Percentiles rank a stretch among this genome's conserved stretches.
Evolutionary conservation across 2,797 vertebrate genomes (phyloP).

Genomic region (Tenualosa ilisha): DNA sequence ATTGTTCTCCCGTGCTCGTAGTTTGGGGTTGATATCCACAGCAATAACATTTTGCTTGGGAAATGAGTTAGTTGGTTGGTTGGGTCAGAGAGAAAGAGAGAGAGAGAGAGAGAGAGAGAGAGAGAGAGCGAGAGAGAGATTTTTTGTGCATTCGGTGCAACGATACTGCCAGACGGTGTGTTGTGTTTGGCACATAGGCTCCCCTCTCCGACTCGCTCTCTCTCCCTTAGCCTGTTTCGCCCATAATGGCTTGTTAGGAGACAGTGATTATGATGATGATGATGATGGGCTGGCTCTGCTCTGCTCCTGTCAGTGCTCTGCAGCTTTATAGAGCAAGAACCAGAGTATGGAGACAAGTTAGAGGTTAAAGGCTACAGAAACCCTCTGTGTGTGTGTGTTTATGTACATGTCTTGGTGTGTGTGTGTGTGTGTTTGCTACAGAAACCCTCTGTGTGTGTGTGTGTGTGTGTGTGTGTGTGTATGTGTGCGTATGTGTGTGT

Average conservation of each 20-base stretch:
- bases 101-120: constrained; percentile 40
- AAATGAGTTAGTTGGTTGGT: not conserved
- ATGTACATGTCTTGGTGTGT: too few species aligned
- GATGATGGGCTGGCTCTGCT: not conserved
- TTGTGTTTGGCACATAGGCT: not conserved
- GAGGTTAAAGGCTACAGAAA: too few species aligned
- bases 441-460: too few species aligned
- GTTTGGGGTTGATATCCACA: constrained; percentile 56
- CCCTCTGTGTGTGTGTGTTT: too few species aligned
- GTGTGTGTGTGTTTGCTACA: too few species aligned
- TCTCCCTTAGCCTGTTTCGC: not conserved
- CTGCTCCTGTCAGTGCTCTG: not conserved
- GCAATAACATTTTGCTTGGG: constrained; percentile 64
- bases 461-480: too few species aligned
- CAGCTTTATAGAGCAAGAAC: not conserved
- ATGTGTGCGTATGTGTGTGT: too few species aligned
- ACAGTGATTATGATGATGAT: not conserved
- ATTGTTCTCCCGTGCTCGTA: constrained; percentile 55
- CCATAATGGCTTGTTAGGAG: not conserved
- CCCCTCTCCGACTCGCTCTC: not conserved
- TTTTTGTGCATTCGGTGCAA: constrained; percentile 27
- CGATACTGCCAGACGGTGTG: constrained; percentile 33
- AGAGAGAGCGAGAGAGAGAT: constrained; percentile 27
- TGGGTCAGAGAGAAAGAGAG: not conserved
- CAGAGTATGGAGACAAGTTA: not conserved